These are phyloP conservation scores for Corella eumyota DNA, from an alignment of 23 tunicate genomes.

Conservation along the genomic window DNA sequence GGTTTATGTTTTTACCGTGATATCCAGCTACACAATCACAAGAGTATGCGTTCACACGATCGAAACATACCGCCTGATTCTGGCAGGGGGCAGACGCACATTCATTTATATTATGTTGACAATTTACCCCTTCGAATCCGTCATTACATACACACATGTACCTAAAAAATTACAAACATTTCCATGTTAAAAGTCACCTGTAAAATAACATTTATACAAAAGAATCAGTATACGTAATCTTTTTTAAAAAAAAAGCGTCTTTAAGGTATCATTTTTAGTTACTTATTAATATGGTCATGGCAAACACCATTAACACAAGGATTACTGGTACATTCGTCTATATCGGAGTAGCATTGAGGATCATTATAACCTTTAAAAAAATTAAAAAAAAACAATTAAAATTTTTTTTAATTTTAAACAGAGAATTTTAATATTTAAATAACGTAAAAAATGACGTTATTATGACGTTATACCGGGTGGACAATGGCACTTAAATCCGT, in stretches of 20 bases:
- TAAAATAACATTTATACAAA: neutral
- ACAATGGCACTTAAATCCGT: constrained; percentile 53
- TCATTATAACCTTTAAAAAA: constrained; percentile 55
- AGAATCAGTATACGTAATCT: neutral
- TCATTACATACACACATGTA: constrained; percentile 46
- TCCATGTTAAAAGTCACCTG: neutral
- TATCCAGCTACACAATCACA: constrained; percentile 53
- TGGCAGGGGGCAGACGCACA: constrained; percentile 72
- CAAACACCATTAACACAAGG: constrained; percentile 73
- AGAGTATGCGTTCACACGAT: constrained; percentile 22
- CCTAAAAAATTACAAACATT: too few species aligned
- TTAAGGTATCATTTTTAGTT: neutral
- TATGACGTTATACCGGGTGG: constrained; percentile 42
- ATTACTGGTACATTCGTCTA: constrained; percentile 74
- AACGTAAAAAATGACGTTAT: neutral
- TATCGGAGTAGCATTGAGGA: constrained; percentile 54
- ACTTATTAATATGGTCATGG: constrained; percentile 63
- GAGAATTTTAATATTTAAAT: neutral
- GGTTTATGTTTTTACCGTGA: constrained; percentile 32
- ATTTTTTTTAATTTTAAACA: neutral
- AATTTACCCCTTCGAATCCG: constrained; percentile 62
- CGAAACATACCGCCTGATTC: constrained; percentile 44
- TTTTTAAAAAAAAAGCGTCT: neutral
- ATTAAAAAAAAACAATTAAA: neutral
- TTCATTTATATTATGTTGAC: constrained; percentile 67